phyloP scores from a whole-genome alignment of 2,113 vertebrate genomes.

The Leucosticte australis region DNA sequence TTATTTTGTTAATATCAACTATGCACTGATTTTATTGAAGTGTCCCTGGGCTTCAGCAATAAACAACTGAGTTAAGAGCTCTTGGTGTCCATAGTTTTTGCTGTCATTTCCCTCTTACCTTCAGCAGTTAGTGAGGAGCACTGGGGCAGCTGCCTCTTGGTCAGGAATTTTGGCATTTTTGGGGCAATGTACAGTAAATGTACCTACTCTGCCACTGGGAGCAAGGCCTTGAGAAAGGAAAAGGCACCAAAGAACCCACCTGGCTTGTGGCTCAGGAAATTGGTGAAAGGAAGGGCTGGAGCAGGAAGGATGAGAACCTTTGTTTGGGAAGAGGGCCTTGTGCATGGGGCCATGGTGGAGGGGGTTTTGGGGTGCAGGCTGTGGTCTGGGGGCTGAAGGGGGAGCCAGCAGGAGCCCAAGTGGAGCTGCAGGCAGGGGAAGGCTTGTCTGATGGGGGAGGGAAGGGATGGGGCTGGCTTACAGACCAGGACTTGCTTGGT shows the following conservation, averaged over 20 bases:
- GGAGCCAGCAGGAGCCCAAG: not conserved
- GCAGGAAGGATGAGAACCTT: not conserved
- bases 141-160: not conserved
- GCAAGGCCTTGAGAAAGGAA: not conserved
- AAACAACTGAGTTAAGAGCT: not conserved
- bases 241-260: not conserved
- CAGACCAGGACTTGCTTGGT: fast-evolving
- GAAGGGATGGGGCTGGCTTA: fast-evolving
- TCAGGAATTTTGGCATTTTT: not conserved
- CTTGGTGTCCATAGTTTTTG: not conserved
- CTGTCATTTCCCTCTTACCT: not conserved
- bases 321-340: not conserved
- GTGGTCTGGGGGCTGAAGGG: not conserved
- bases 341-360: fast-evolving
- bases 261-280: fast-evolving
- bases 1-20: not conserved
- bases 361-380: not conserved
- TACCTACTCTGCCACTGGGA: not conserved
- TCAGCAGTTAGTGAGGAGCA: not conserved
- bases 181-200: not conserved
- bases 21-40: not conserved
- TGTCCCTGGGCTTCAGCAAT: constrained; percentile 27
- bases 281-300: not conserved
- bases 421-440: too few species aligned
- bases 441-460: fast-evolving